Percentiles rank a stretch among this genome's conserved stretches.
These are phyloP conservation scores for Morpho deidamia DNA, from an alignment of 2,888 invertebrate species.

Conservation along the genomic window DNA sequence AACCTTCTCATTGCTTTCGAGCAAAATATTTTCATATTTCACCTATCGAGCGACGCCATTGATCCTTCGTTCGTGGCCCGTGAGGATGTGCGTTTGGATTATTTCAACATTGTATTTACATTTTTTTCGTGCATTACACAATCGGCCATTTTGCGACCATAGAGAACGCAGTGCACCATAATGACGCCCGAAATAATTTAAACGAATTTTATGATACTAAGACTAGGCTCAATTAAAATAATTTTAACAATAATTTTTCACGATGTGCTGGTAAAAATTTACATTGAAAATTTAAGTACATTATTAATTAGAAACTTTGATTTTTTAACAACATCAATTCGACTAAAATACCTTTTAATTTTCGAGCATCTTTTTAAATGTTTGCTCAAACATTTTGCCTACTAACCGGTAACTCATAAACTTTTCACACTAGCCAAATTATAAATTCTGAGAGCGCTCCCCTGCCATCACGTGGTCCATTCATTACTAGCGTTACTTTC, in stretches of 20 bases:
- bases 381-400: constrained; percentile 71
- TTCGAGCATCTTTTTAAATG: constrained; percentile 74
- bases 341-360: constrained; percentile 66
- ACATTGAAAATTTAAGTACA: constrained; percentile 77
- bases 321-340: constrained; percentile 76
- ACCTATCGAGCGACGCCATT: constrained; percentile 50
- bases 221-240: constrained; percentile 74
- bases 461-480: constrained; percentile 69
- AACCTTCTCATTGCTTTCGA: constrained; percentile 71
- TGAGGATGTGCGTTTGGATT: constrained; percentile 49
- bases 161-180: constrained; percentile 34
- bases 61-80: constrained; percentile 36
- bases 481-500: constrained; percentile 60
- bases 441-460: constrained; percentile 70
- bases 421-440: constrained; percentile 61
- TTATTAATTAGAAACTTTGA: constrained; percentile 74
- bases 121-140: constrained; percentile 24
- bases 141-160: constrained; percentile 19
- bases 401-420: constrained; percentile 66
- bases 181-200: constrained; percentile 46
- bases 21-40: constrained; percentile 49
- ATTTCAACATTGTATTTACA: constrained; percentile 39
- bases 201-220: constrained; percentile 70
- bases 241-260: constrained; percentile 54
- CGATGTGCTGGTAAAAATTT: constrained; percentile 70